Evolutionary conservation across 2,113 vertebrate genomes (phyloP).

Genomic region (Malurus melanocephalus): DNA sequence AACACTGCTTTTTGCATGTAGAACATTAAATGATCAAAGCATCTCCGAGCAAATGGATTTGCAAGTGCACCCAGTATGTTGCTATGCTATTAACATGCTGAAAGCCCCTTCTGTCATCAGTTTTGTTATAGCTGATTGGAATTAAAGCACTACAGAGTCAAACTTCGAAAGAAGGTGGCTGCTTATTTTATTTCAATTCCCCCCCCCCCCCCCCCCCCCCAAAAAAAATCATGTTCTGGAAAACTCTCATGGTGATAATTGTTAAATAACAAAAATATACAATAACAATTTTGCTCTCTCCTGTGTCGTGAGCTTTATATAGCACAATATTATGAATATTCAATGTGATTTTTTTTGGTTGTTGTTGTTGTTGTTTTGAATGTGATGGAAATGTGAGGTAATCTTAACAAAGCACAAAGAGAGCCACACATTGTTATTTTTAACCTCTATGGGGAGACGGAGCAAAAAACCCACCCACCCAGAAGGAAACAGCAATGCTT

Average conservation of each 20-base stretch:
- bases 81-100: not conserved
- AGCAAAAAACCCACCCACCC: not conserved
- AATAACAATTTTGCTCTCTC: not conserved
- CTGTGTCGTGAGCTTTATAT: not conserved
- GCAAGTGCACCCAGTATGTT: not conserved
- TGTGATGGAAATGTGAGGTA: slow-evolving; percentile 6
- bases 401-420: not conserved
- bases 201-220: too few relatives aligned
- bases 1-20: not conserved
- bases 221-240: not conserved
- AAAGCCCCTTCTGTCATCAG: slow-evolving; percentile 8
- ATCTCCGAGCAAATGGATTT: not conserved
- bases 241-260: not conserved
- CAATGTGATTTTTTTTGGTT: not conserved
- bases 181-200: not conserved
- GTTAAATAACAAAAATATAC: not conserved
- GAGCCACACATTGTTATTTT: not conserved
- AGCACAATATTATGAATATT: slow-evolving; percentile 22
- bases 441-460: not conserved
- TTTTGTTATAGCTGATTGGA: not conserved
- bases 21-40: slow-evolving; percentile 12
- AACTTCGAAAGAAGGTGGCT: not conserved
- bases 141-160: not conserved
- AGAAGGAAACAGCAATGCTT: slow-evolving; percentile 26
- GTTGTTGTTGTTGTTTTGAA: not conserved